phyloP scores from a whole-genome alignment of 2,888 invertebrate genomes.

The Tipula vernalis region DNA sequence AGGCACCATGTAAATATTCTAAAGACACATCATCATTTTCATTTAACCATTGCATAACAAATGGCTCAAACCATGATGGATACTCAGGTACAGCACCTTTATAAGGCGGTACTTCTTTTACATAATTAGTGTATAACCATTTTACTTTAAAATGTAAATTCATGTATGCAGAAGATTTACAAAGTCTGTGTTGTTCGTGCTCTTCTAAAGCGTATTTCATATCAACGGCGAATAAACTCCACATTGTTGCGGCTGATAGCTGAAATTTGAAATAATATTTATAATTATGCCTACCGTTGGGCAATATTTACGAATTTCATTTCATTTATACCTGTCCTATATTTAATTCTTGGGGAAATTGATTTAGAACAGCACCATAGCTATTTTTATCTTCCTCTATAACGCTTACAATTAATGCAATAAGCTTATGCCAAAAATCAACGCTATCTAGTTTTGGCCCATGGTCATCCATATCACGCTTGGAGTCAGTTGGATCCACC shows the following conservation, averaged over 20 bases:
- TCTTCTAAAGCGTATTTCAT: slow-evolving; percentile 98
- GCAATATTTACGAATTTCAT: background rate
- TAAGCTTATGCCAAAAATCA: slow-evolving; percentile 97
- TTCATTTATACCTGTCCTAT: slow-evolving; percentile 68
- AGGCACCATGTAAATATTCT: slow-evolving; percentile 97
- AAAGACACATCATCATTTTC: slow-evolving; percentile 99
- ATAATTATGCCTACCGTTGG: background rate
- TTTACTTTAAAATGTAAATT: slow-evolving; percentile 98
- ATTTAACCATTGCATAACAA: slow-evolving; percentile 99
- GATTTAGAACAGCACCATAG: slow-evolving; percentile 95
- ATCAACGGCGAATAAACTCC: slow-evolving; percentile 92
- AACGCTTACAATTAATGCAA: slow-evolving; percentile 92
- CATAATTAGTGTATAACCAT: slow-evolving; percentile 96
- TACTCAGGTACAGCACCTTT: slow-evolving; percentile 97
- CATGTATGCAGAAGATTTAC: slow-evolving; percentile 99
- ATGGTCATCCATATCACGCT: slow-evolving; percentile 76
- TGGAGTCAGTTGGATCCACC: slow-evolving; percentile 82
- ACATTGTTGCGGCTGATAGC: slow-evolving; percentile 95
- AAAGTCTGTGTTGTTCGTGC: slow-evolving; percentile 88
- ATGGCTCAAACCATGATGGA: slow-evolving; percentile 99
- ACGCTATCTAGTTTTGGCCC: slow-evolving; percentile 79
- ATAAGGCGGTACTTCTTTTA: slow-evolving; percentile 93
- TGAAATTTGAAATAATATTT: slow-evolving; percentile 31
- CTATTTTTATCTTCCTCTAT: slow-evolving; percentile 98
- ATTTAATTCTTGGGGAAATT: slow-evolving; percentile 97